Evolutionary conservation across 2,797 vertebrate genomes (phyloP).

Genomic region (Acanthurus leucopareius): DNA sequence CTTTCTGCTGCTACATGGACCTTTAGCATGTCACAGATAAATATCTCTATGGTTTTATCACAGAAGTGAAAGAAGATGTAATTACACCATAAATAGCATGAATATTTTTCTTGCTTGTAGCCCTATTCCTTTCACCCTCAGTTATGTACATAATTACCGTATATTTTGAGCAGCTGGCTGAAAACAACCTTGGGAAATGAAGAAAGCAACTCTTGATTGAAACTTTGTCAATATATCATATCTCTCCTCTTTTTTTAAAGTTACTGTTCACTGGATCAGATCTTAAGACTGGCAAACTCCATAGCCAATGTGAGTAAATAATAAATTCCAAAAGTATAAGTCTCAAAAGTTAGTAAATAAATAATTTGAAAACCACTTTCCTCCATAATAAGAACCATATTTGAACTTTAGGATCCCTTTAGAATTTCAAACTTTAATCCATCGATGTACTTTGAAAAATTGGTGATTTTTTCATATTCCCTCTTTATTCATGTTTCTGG

Average conservation of each 20-base stretch:
- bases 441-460: neutral
- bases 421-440: neutral
- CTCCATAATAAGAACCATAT: neutral
- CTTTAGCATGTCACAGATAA: neutral
- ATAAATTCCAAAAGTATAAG: slow-evolving; percentile 3
- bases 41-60: neutral
- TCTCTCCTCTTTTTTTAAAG: neutral
- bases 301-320: neutral
- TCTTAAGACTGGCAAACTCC: neutral
- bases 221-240: neutral
- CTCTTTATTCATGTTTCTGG: neutral
- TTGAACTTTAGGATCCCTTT: neutral
- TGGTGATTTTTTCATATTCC: neutral
- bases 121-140: neutral
- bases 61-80: neutral
- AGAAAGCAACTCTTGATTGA: neutral
- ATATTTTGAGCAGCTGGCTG: neutral
- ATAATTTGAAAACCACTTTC: neutral
- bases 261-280: neutral
- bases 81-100: neutral
- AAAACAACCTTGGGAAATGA: neutral
- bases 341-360: neutral
- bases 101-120: too few species aligned
- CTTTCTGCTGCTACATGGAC: neutral
- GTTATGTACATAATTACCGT: neutral